Evolutionary conservation across 2,888 invertebrate species (phyloP).

Genomic region (Orchestes rusci): DNA sequence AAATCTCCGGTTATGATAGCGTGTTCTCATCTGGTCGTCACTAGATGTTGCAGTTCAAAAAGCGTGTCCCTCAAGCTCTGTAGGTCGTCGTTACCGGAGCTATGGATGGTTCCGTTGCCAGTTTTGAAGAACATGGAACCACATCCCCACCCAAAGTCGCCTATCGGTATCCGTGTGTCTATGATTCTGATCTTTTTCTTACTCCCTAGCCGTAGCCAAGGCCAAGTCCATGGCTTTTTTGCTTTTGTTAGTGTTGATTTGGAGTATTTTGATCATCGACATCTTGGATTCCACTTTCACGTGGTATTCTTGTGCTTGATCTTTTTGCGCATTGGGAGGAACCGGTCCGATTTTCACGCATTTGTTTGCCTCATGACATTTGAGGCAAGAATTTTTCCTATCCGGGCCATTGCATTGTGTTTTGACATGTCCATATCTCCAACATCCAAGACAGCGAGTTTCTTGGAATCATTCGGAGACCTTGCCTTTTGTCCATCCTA

Average conservation of each 20-base stretch:
- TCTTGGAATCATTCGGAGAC: constrained; percentile 15
- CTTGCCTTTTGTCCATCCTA: constrained; percentile 16
- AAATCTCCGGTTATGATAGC: constrained; percentile 14
- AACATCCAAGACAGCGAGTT: constrained; percentile 23
- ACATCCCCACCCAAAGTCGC: not conserved
- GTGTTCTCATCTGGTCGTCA: not conserved
- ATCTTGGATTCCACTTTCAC: no score
- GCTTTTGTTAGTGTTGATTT: not conserved
- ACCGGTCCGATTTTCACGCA: constrained; percentile 18
- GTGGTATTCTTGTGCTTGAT: no score
- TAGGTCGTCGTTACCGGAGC: constrained; percentile 12
- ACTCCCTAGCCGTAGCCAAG: not conserved
- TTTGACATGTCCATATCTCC: constrained; percentile 18
- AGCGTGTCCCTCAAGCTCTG: constrained; percentile 9
- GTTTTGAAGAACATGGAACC: not conserved
- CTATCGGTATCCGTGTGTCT: not conserved
- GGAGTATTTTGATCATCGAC: not conserved
- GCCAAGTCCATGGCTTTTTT: not conserved
- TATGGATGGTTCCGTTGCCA: constrained; percentile 1
- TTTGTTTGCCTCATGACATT: constrained; percentile 20
- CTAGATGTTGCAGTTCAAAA: constrained; percentile 8
- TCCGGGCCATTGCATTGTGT: constrained; percentile 22
- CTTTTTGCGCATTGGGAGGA: no score
- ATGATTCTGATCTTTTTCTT: not conserved
- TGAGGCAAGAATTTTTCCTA: constrained; percentile 16